Conservation (phyloP, 2,113 vertebrate genomes). For the Lonchura striata region DNA sequence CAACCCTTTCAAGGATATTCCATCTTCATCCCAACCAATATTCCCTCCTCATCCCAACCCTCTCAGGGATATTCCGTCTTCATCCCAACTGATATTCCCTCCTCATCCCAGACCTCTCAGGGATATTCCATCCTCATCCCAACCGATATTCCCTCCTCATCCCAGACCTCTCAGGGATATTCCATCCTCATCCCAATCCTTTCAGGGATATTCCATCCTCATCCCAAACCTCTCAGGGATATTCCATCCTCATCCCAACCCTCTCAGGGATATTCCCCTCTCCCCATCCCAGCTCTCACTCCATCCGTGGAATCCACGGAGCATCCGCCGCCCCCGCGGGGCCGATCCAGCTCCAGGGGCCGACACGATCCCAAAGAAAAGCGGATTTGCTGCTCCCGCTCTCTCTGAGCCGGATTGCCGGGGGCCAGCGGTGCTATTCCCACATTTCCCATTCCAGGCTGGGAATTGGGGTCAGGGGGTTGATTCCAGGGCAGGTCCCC, state of each 20-base stretch:
- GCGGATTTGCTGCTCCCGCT: not conserved
- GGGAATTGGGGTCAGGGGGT: not conserved
- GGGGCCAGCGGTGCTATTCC: not conserved
- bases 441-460: not conserved
- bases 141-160: not conserved
- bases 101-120: not conserved
- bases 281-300: not conserved
- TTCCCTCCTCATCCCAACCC: not conserved
- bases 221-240: not conserved
- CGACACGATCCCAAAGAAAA: not conserved
- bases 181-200: not conserved
- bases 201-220: not conserved
- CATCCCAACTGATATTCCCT: not conserved
- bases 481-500: not conserved
- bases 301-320: not conserved
- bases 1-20: not conserved
- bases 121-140: not conserved
- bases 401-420: not conserved
- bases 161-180: not conserved
- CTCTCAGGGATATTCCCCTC: not conserved
- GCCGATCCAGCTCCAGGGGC: not conserved
- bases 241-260: not conserved
- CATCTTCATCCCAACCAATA: no score
- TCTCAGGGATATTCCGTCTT: not conserved
- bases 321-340: rapidly evolving